Percentiles rank a stretch among this genome's conserved stretches.
Conservation (phyloP, 2,113 vertebrate species). For the Tor tambroides region DNA sequence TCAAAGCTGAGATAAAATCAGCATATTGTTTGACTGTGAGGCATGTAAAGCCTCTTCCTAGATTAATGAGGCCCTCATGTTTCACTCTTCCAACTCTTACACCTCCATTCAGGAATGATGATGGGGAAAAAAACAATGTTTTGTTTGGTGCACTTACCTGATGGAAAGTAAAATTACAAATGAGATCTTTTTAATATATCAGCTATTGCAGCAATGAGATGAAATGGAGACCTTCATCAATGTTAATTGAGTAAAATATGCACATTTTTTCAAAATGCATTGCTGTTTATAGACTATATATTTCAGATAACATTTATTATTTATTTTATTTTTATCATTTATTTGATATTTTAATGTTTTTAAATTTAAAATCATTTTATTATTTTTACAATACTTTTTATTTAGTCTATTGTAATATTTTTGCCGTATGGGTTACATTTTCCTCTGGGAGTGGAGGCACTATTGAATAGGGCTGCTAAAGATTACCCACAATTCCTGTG, state of each 20-base stretch:
- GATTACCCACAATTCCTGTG: conserved; percentile 36
- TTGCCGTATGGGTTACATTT: not conserved
- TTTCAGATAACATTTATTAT: no score
- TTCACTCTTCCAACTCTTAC: not conserved
- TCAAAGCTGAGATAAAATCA: conserved; percentile 67
- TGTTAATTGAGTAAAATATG: not conserved
- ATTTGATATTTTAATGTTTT: not conserved
- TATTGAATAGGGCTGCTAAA: not conserved
- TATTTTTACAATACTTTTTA: not conserved
- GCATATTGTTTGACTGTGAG: conserved; percentile 56
- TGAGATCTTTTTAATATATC: not conserved
- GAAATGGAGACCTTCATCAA: not conserved
- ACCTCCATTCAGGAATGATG: not conserved
- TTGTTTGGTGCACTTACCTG: not conserved
- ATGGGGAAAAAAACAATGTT: not conserved
- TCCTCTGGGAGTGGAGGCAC: not conserved
- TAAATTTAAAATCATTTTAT: no score
- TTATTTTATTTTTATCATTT: not conserved
- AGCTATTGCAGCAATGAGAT: not conserved
- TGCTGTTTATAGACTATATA: not conserved
- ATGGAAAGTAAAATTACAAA: not conserved
- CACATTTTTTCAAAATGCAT: not conserved
- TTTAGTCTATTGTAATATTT: not conserved
- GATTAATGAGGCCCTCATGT: conserved; percentile 42
- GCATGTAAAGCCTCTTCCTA: conserved; percentile 58